Evolutionary conservation across 2,113 vertebrate species (phyloP).

Genomic region (Zapornia atra): DNA sequence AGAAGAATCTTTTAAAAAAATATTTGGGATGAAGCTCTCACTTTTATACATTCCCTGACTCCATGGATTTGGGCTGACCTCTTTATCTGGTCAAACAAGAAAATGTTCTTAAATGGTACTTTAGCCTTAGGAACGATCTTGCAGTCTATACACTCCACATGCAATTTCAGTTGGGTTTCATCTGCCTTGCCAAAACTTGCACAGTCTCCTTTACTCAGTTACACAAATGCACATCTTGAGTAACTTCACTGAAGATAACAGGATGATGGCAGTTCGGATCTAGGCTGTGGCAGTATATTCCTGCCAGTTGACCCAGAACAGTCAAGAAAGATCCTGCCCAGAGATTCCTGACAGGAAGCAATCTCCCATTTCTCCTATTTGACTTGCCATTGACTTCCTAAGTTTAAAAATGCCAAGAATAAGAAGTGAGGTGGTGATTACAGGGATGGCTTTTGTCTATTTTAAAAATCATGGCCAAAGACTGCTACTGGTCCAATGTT

Average conservation of each 20-base stretch:
- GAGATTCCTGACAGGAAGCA: neutral
- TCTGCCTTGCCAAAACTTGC: neutral
- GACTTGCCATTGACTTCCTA: neutral
- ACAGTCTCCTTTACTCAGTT: neutral
- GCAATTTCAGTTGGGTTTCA: neutral
- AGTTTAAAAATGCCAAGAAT: neutral
- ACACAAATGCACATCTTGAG: neutral
- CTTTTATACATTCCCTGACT: neutral
- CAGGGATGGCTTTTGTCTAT: neutral
- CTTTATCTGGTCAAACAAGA: neutral
- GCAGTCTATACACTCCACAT: neutral
- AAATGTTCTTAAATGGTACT: neutral
- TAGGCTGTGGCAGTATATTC: neutral
- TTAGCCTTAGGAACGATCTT: neutral
- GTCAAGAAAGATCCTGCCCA: neutral
- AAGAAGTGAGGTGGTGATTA: neutral
- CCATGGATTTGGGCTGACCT: neutral
- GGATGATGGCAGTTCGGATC: neutral
- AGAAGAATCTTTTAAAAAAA: neutral
- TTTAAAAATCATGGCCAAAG: neutral
- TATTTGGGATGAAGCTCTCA: neutral
- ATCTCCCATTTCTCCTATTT: neutral
- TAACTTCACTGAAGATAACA: neutral
- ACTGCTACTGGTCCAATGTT: neutral
- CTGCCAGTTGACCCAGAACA: neutral